Evolutionary conservation across 2,113 vertebrate species (phyloP).

Genomic region (Aphelocoma coerulescens): DNA sequence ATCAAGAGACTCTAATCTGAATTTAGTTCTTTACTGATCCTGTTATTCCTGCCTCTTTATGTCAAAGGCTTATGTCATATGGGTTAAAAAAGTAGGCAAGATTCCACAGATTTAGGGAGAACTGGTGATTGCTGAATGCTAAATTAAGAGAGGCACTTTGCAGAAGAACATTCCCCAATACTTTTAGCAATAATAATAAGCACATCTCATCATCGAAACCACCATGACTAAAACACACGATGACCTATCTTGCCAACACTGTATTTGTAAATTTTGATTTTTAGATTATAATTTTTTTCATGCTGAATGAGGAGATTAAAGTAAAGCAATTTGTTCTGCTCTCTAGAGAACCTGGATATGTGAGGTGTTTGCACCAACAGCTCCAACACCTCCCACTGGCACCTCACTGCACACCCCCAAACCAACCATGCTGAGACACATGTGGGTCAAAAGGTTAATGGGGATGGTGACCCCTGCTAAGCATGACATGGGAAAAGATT

Average conservation of each 20-base stretch:
- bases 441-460: fast-evolving
- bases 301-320: background rate
- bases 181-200: background rate
- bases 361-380: background rate
- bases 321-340: background rate
- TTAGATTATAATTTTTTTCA: background rate
- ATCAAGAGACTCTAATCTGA: background rate
- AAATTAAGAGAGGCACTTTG: background rate
- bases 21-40: background rate
- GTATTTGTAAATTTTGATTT: background rate
- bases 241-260: background rate
- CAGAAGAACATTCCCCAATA: background rate
- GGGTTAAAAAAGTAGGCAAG: background rate
- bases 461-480: background rate
- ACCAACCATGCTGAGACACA: background rate
- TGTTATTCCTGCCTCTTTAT: background rate
- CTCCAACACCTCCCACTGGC: background rate
- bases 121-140: background rate
- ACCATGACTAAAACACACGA: background rate
- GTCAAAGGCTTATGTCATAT: background rate
- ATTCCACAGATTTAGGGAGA: background rate
- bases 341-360: background rate
- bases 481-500: background rate
- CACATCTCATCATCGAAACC: background rate
- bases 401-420: background rate